Evolutionary conservation across 2,113 vertebrate species (phyloP).

Genomic region (Mormoops blainvillei): DNA sequence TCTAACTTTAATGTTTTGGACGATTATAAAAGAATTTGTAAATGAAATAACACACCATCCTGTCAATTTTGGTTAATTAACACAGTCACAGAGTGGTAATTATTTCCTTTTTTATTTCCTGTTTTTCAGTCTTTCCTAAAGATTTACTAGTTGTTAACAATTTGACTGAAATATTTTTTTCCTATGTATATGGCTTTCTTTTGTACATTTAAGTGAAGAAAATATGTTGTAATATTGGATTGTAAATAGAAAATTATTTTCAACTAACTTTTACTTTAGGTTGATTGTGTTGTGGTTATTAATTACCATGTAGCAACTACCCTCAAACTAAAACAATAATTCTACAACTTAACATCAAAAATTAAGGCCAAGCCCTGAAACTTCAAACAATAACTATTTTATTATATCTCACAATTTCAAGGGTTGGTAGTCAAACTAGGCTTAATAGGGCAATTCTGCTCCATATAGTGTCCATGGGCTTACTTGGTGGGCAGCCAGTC

Average conservation of each 20-base stretch:
- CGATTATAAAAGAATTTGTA: conserved; percentile 34
- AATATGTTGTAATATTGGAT: background rate
- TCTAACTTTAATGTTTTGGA: conserved; percentile 40
- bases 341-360: background rate
- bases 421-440: background rate
- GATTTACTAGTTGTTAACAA: conserved; percentile 25
- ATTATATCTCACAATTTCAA: conserved; percentile 1
- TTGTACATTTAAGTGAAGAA: conserved; percentile 24
- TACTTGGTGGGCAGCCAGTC: background rate
- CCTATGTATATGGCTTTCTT: background rate
- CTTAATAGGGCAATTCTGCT: background rate
- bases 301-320: background rate
- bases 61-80: conserved; percentile 44
- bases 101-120: conserved; percentile 2
- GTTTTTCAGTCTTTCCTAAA: conserved; percentile 6
- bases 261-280: background rate
- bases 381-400: background rate
- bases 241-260: background rate
- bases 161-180: background rate
- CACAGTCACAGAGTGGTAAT: background rate
- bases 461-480: background rate
- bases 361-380: background rate
- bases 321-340: background rate
- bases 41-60: background rate
- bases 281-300: background rate